Conservation (phyloP, 30 jellyfish, hydroid and myxozoan genomes). For the Aurelia sp. region DNA sequence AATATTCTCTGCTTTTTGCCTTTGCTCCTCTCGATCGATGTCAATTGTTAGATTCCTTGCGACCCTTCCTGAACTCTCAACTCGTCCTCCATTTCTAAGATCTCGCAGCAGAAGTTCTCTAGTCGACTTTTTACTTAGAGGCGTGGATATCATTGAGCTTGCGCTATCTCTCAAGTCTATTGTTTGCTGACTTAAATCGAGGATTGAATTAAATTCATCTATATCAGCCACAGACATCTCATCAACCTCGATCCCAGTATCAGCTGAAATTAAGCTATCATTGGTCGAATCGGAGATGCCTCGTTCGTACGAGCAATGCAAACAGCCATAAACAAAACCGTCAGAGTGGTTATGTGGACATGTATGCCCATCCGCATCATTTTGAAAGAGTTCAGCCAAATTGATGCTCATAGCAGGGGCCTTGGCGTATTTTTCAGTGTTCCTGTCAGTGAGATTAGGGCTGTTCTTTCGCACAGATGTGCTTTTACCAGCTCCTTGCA, state of each 20-base stretch:
- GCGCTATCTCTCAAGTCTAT: background rate
- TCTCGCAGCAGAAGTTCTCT: background rate
- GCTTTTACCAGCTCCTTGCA: too few relatives aligned
- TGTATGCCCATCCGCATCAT: background rate
- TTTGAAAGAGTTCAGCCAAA: background rate
- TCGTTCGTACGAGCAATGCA: conserved; percentile 25
- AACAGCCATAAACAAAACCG: conserved; percentile 26
- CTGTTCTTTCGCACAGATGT: too few relatives aligned
- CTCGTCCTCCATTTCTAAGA: too few relatives aligned
- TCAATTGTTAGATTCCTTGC: too few relatives aligned
- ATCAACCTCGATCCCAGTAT: conserved; percentile 68
- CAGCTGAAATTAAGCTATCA: conserved; percentile 57
- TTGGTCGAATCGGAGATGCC: conserved; percentile 32
- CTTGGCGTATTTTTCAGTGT: too few relatives aligned
- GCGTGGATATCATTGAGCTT: background rate
- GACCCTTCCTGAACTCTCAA: too few relatives aligned
- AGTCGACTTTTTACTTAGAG: background rate
- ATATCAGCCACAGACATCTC: conserved; percentile 29
- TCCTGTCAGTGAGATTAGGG: too few relatives aligned
- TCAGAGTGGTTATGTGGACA: too few relatives aligned
- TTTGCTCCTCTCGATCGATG: too few relatives aligned
- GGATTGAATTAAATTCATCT: conserved; percentile 13
- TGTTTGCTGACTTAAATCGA: background rate
- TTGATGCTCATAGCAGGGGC: too few relatives aligned
- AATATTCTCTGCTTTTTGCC: too few relatives aligned